phyloP scores from a whole-genome alignment of 2,113 vertebrate genomes.

The Sterrhoptilus dennistouni region DNA sequence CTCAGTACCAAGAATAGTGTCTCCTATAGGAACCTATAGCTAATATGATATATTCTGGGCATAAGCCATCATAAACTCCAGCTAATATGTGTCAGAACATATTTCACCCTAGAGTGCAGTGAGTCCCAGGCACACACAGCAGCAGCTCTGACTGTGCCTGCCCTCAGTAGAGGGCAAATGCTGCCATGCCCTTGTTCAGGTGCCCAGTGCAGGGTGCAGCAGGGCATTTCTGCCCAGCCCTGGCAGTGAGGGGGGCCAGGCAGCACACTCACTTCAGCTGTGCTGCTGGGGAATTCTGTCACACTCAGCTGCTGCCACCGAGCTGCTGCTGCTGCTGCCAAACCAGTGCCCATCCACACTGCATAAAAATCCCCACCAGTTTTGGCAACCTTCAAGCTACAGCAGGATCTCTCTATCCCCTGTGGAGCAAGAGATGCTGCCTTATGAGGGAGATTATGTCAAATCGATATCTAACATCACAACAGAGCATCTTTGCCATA shows the following conservation, averaged over 20 bases:
- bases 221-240: not conserved
- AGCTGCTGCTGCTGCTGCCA: not conserved
- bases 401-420: not conserved
- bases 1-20: rapidly evolving
- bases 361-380: not conserved
- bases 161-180: not conserved
- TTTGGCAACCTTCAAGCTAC: not conserved
- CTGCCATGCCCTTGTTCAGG: not conserved
- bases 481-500: not conserved
- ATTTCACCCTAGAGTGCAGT: not conserved
- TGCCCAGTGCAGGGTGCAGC: not conserved
- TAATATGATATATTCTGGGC: not conserved
- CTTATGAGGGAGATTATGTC: not conserved
- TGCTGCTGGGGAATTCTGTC: not conserved
- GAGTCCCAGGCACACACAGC: not conserved
- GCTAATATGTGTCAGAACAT: not conserved
- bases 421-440: not conserved
- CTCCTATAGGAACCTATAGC: not conserved
- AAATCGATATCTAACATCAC: not conserved
- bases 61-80: not conserved
- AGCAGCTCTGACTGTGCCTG: not conserved
- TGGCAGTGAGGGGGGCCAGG: not conserved
- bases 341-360: not conserved
- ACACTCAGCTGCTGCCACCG: not conserved
- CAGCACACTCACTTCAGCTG: not conserved